These are phyloP conservation scores for Haliclystus octoradiatus DNA, from an alignment of 30 jellyfish, hydroid and myxozoan species.

Conservation along the genomic window DNA sequence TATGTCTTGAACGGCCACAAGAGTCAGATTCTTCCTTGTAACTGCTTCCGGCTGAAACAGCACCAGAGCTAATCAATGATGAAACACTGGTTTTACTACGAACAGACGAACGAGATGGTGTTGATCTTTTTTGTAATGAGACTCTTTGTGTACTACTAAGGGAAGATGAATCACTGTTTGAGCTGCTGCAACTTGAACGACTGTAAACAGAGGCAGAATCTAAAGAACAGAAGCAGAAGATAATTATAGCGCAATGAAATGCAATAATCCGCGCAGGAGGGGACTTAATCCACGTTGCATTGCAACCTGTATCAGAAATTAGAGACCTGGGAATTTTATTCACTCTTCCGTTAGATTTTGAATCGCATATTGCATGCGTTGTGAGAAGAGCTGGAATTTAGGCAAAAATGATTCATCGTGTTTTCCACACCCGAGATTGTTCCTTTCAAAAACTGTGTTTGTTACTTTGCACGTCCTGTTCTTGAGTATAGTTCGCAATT, in stretches of 20 bases:
- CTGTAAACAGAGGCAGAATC: constrained; percentile 10
- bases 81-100: constrained; percentile 43
- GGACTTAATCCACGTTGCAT: too few relatives aligned
- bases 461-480: too few relatives aligned
- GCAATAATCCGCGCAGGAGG: background rate
- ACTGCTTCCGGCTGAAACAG: constrained; percentile 40
- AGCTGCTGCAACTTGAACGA: constrained; percentile 42
- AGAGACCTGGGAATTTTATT: too few relatives aligned
- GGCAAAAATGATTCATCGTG: too few relatives aligned
- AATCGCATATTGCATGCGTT: too few relatives aligned
- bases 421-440: too few relatives aligned
- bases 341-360: too few relatives aligned
- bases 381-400: too few relatives aligned
- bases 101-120: constrained; percentile 25
- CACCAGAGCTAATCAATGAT: constrained; percentile 45
- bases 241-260: background rate
- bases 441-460: too few relatives aligned
- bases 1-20: constrained; percentile 9
- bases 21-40: constrained; percentile 21
- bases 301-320: too few relatives aligned
- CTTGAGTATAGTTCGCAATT: too few relatives aligned
- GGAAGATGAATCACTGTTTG: constrained; percentile 43
- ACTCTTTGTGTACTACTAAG: constrained; percentile 2
- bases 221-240: background rate
- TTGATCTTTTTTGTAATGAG: constrained; percentile 9